Evolutionary conservation across 2,797 vertebrate species (phyloP).

Genomic region (Labeo calbasu): DNA sequence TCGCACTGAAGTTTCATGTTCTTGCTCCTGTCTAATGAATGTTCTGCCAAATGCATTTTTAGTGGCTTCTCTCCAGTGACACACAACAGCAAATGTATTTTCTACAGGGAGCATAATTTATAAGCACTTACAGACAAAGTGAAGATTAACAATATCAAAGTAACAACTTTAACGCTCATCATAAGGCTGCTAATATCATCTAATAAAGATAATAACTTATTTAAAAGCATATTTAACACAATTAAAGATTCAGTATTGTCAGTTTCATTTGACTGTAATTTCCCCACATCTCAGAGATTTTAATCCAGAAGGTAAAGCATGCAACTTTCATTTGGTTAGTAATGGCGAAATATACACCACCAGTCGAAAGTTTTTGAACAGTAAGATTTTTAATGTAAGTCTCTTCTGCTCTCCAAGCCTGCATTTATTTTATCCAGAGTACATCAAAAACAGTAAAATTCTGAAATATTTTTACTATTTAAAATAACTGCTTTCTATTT

Average conservation of each 20-base stretch:
- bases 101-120: not conserved
- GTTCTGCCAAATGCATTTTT: constrained; percentile 12
- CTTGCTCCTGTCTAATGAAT: not conserved
- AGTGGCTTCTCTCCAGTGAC: constrained; percentile 2
- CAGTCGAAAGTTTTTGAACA: too few relatives aligned
- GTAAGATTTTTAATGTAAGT: too few relatives aligned
- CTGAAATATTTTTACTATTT: too few relatives aligned
- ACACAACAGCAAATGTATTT: not conserved
- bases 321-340: not conserved
- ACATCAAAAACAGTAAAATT: too few relatives aligned
- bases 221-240: not conserved
- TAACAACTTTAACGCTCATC: not conserved
- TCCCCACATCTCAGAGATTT: not conserved
- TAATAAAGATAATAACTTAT: not conserved
- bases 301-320: not conserved
- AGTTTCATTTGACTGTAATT: not conserved
- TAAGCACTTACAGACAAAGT: not conserved
- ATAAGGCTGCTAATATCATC: not conserved
- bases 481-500: too few relatives aligned
- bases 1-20: constrained; percentile 5
- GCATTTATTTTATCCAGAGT: too few relatives aligned
- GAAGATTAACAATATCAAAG: not conserved
- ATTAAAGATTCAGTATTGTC: not conserved
- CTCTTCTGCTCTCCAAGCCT: too few relatives aligned
- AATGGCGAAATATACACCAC: not conserved